Conservation (phyloP, 2,888 invertebrate genomes). For the Diloba caeruleocephala region DNA sequence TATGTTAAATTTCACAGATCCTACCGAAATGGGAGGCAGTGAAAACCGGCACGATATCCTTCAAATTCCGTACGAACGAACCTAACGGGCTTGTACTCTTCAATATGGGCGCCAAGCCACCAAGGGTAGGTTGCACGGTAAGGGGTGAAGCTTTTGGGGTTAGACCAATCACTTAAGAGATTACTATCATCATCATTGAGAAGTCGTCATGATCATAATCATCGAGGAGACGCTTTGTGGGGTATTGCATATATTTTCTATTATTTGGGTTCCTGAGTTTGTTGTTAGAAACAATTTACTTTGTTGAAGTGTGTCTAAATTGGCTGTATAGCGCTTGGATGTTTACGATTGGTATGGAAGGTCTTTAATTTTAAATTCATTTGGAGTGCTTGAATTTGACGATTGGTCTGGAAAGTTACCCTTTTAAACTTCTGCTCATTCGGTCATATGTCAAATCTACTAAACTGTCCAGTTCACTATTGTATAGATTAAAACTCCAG, state of each 20-base stretch:
- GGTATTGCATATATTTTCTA: constrained; percentile 47
- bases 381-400: too few species aligned
- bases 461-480: too few species aligned
- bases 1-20: constrained; percentile 88
- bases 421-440: too few species aligned
- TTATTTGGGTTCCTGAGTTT: constrained; percentile 22
- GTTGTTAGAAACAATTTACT: constrained; percentile 17
- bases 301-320: constrained; percentile 28
- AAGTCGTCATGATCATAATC: constrained; percentile 43
- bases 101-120: constrained; percentile 95
- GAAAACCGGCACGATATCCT: constrained; percentile 96
- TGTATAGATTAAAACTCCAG: not conserved
- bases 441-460: too few species aligned
- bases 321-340: constrained; percentile 3
- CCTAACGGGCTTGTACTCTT: constrained; percentile 97
- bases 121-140: constrained; percentile 92
- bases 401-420: too few species aligned
- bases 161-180: constrained; percentile 69
- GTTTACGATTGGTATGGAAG: not conserved
- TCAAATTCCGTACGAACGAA: constrained; percentile 98
- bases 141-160: constrained; percentile 89
- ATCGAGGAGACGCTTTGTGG: constrained; percentile 47
- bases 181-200: constrained; percentile 61
- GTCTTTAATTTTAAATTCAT: too few species aligned
- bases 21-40: constrained; percentile 97